Base-by-base conservation (phyloP, 1,140 invertebrate genomes). In the Pararge aegeria region DNA sequence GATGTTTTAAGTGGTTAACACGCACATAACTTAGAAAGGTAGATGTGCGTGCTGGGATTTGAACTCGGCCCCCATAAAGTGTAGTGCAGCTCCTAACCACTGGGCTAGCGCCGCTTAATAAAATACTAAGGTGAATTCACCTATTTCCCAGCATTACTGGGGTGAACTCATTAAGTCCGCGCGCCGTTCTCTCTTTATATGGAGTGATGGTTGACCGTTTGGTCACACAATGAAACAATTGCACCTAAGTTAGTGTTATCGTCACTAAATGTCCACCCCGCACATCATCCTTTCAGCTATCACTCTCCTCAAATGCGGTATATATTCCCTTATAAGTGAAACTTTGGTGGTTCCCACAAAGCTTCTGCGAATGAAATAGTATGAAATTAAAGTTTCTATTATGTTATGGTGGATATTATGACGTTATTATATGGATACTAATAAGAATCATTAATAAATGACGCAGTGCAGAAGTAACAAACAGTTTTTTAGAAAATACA, bases 281-380 rank as follows among this genome's bases (percentile, higher is more conserved):
- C 42, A 19, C 19, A 46, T 46, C 42, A 46, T 46, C 19, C 42
- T 20, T 20, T 46, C 42, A 4, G 19, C 42, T 20, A 46, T 46
- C 12, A 46, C 18, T 46, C 42, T 1, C 16, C 2, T 6, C 18
- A 12, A 20, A 46, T 20, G 18, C 42, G 42, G 20, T 46, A 42
- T 42, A 46, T 46, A 20, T 46, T 46, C 42, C 42, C 42, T 46
- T 46, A 46, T 46, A 46, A 46, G 42, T 46, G 19, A 46, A 46
- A 46, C 42, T 46, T 46, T 46, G 16, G 42, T 15, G 10, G 42
- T 20, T 20, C 16, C 42, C 42, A 46, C 18, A 20, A 20, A 42
- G 38, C 15, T 42, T 46, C 15, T 18, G 5, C 13, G 30, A 34
- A 12, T 34, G 10, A 34, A 34, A 34, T 34, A 34, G 7, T 34